Evolutionary conservation across 2,113 vertebrate genomes (phyloP).

Genomic region (Istiophorus platypterus): DNA sequence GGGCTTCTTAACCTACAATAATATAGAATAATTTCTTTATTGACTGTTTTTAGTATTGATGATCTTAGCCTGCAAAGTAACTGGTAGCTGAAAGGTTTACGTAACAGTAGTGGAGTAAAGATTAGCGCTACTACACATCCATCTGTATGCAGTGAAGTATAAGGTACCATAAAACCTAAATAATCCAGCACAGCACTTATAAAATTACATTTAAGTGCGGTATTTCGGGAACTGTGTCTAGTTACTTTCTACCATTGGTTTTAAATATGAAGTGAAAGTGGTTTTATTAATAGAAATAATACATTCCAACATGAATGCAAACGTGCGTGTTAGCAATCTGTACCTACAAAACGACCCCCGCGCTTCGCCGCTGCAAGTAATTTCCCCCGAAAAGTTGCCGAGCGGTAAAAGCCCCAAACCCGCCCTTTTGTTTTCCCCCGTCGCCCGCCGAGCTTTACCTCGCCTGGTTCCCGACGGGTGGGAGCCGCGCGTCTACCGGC

Average conservation of each 20-base stretch:
- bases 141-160: neutral
- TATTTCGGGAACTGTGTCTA: neutral
- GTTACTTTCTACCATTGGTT: neutral
- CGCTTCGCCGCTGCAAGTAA: neutral
- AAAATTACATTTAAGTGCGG: neutral
- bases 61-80: neutral
- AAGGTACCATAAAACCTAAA: neutral
- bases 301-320: neutral
- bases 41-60: neutral
- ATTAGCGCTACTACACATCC: neutral
- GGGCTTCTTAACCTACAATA: neutral
- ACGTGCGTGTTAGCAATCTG: neutral
- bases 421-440: neutral
- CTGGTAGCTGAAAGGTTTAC: too few species aligned
- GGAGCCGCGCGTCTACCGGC: neutral
- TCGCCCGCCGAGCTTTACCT: conserved; percentile 43
- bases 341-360: neutral
- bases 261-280: neutral
- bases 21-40: neutral
- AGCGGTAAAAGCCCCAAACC: neutral
- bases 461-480: neutral
- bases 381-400: conserved; percentile 36
- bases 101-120: neutral
- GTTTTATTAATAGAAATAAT: neutral
- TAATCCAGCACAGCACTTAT: neutral